Base-by-base conservation (phyloP, 2,113 vertebrate species). In the Dissostichus mawsoni region DNA sequence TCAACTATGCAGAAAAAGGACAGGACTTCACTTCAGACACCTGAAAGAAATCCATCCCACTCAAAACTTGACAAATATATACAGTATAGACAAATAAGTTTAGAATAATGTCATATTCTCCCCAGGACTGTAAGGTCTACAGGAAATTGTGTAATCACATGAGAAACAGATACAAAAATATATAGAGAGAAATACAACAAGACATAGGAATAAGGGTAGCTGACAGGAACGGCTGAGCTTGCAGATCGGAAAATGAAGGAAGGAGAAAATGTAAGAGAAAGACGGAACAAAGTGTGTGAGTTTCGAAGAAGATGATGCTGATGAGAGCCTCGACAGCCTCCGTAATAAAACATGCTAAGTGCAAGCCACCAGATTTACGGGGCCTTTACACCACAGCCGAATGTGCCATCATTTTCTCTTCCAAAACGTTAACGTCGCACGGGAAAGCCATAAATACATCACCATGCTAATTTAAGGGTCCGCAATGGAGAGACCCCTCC, bases 381-480 rank as follows among this genome's bases (percentile, higher is more conserved):
- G 87, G 87, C 72, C 82, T 93, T 89, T 87, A 90, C 76, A 53
- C 81, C 88, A 74, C 86, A 75, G 80, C 78, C n/a, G 72, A 90
- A 92, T 78, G 88, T 64, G 85, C 88, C 84, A 91, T 93, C 71
- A 92, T 90, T 89, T 93, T 88, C 57, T 78, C 89, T 87, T 80
- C 82, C 78, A 90, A 92, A 90, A 89, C 85, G 73, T 93, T 92
- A 92, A 92, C 82, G 92, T 91, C 75, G 23, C 82, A 76, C 71
- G 87, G 81, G 65, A 65, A 80, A 50, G 62, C 81, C 75, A 89
- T 92, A 90, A 94, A 92, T 90, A 91, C 84, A 87, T 78, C 89
- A 82, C 59, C 6, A 29, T 29, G 69, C 76, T 93, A 90, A 93
- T 93, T 90, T 92, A 93, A 75, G 68, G 78, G 69, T 83, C 78